phyloP scores from a whole-genome alignment of 2,888 invertebrate species.

The Elgonia sp. region DNA sequence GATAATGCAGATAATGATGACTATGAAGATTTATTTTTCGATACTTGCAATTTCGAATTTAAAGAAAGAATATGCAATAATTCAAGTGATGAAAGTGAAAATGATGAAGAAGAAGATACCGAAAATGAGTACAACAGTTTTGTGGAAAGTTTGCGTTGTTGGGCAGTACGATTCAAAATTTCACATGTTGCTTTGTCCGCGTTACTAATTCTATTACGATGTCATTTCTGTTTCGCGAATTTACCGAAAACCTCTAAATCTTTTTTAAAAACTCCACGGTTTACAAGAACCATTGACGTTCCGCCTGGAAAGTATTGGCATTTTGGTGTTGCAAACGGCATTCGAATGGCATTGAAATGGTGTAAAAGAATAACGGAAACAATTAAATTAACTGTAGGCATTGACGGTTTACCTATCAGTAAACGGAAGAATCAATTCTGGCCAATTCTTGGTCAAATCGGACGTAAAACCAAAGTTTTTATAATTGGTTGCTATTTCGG shows the following conservation, averaged over 20 bases:
- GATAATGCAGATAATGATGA: too few relatives aligned
- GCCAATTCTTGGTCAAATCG: conserved; percentile 29
- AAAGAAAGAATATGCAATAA: too few relatives aligned
- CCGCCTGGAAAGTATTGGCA: conserved; percentile 5
- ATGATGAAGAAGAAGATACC: too few relatives aligned
- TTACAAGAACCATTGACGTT: neutral
- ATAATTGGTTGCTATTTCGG: conserved; percentile 27
- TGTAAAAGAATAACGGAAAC: neutral
- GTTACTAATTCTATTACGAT: neutral
- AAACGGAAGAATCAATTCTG: conserved; percentile 11
- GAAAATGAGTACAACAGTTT: too few relatives aligned
- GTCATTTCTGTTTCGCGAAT: neutral
- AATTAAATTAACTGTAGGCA: conserved; percentile 2
- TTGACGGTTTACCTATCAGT: conserved; percentile 1
- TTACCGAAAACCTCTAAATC: conserved; percentile 13
- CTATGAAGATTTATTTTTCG: too few relatives aligned
- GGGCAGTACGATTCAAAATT: neutral
- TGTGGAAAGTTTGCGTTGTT: neutral
- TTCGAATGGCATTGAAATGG: neutral
- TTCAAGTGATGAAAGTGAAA: too few relatives aligned
- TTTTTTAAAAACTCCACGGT: conserved; percentile 24
- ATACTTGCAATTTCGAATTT: too few relatives aligned
- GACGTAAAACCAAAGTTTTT: conserved; percentile 4
- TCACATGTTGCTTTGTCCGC: conserved; percentile 1
- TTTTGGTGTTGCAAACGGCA: conserved; percentile 16